These are phyloP conservation scores for Bujurquina vittata DNA, from an alignment of 2,113 vertebrate species.

Conservation along the genomic window DNA sequence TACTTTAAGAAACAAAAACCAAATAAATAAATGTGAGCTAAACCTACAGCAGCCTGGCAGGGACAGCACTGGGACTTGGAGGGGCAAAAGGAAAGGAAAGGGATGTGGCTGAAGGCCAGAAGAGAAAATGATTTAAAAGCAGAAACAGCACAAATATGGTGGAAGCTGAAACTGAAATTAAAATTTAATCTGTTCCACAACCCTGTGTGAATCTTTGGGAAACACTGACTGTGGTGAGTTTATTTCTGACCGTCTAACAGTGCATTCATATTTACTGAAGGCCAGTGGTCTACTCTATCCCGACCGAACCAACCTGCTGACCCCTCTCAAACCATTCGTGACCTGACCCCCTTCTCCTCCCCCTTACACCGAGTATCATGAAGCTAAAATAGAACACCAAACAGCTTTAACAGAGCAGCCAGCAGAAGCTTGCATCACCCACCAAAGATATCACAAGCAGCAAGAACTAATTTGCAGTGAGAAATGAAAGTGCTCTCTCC, in stretches of 20 bases:
- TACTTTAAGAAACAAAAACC: neutral
- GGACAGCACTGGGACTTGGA: too few relatives aligned
- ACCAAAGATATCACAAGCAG: neutral
- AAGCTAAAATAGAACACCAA: constrained; percentile 12
- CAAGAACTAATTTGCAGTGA: neutral
- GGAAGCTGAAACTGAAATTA: neutral
- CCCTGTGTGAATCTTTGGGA: neutral
- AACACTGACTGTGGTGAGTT: neutral
- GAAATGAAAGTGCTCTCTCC: neutral
- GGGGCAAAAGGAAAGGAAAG: neutral
- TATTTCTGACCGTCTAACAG: neutral
- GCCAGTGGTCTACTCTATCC: neutral
- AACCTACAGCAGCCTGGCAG: neutral
- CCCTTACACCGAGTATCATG: neutral
- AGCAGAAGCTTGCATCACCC: neutral
- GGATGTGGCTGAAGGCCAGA: neutral
- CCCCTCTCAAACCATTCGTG: neutral
- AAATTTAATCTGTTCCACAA: neutral
- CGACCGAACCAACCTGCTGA: neutral
- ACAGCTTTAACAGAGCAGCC: constrained; percentile 14
- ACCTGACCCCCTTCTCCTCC: neutral
- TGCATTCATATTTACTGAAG: constrained; percentile 1
- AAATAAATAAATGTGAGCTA: neutral
- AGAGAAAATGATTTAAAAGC: neutral
- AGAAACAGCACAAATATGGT: neutral